Evolutionary conservation across 2,797 vertebrate genomes (phyloP).

Genomic region (Phrynocephalus guinanensis): DNA sequence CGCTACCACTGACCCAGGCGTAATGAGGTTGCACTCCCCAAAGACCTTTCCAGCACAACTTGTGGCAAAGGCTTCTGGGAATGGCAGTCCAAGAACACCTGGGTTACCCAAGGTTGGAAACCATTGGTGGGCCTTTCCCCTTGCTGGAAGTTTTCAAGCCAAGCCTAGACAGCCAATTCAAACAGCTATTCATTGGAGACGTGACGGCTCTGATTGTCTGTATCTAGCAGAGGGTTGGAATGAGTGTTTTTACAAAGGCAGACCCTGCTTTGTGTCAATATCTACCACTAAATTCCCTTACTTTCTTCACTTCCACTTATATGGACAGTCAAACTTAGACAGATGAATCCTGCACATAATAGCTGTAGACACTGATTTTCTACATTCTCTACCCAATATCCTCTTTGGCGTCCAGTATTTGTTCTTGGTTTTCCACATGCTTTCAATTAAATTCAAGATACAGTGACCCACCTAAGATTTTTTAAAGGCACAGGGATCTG

Average conservation of each 20-base stretch:
- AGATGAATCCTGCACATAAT: not conserved
- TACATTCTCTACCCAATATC: not conserved
- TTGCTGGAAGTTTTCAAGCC: not conserved
- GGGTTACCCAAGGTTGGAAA: no score
- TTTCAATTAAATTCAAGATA: not conserved
- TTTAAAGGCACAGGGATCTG: not conserved
- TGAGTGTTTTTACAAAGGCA: no score
- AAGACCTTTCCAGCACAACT: no score
- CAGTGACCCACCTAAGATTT: not conserved
- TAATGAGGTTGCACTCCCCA: no score
- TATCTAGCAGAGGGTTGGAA: no score
- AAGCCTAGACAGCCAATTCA: not conserved
- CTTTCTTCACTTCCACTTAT: not conserved
- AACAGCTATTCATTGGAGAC: not conserved
- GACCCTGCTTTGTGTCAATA: not conserved
- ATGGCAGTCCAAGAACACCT: no score
- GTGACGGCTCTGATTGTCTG: not conserved
- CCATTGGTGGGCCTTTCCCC: not conserved
- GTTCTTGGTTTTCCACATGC: not conserved
- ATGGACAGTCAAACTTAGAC: not conserved
- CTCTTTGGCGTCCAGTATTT: not conserved
- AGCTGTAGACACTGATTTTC: not conserved
- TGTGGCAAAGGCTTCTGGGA: no score
- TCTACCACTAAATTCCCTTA: not conserved
- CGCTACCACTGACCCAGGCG: no score